A percentile compares a stretch with the other conserved stretches of the same genome.
Evolutionary conservation across 2,113 vertebrate genomes (phyloP).

Genomic region (Abramis brama): DNA sequence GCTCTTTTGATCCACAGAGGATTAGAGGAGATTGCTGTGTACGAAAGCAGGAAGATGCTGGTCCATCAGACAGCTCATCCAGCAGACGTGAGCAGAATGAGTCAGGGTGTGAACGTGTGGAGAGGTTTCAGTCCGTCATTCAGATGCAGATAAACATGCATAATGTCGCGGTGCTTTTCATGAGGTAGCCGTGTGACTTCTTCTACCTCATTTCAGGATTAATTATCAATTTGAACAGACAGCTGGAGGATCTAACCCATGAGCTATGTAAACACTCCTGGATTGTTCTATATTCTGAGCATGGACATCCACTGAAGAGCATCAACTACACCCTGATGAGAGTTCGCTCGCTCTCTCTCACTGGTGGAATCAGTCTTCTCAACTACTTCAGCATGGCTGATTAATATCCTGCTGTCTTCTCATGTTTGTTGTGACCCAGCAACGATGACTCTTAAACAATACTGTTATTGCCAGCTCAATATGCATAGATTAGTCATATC

Average conservation of each 20-base stretch:
- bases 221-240: constrained; percentile 53
- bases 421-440: constrained; percentile 41
- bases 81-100: constrained; percentile 51
- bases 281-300: constrained; percentile 49
- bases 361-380: constrained; percentile 25
- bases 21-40: constrained; percentile 72
- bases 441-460: constrained; percentile 43
- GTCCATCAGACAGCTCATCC: constrained; percentile 41
- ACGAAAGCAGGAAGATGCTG: constrained; percentile 67
- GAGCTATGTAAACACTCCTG: constrained; percentile 28
- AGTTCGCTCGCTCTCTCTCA: constrained; percentile 4
- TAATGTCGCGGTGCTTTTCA: neutral
- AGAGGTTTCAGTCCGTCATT: neutral
- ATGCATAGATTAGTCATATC: constrained; percentile 48
- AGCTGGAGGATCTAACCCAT: constrained; percentile 21
- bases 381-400: constrained; percentile 22
- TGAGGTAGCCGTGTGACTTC: constrained; percentile 38
- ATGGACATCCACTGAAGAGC: constrained; percentile 46
- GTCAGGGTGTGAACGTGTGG: neutral
- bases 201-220: constrained; percentile 43
- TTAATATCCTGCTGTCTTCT: constrained; percentile 48
- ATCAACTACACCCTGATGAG: constrained; percentile 39
- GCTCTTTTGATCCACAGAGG: constrained; percentile 75
- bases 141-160: constrained; percentile 17
- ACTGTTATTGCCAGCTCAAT: constrained; percentile 38